Conservation (phyloP, 2,113 vertebrate genomes). For the Onychostoma macrolepis region DNA sequence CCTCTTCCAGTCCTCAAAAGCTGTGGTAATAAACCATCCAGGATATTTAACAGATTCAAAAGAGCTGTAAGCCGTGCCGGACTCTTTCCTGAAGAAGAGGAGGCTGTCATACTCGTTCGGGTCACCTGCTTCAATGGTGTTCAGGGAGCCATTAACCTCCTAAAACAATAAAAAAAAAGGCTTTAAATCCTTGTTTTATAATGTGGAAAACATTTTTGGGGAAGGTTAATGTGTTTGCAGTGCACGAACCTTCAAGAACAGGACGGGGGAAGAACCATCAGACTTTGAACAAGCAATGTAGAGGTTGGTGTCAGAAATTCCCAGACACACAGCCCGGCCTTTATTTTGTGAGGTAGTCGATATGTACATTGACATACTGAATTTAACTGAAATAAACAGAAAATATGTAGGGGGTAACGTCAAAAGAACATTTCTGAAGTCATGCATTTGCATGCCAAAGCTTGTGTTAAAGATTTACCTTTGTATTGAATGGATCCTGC, state of each 20-base stretch:
- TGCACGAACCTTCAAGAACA: conserved; percentile 65
- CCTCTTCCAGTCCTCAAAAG: background rate
- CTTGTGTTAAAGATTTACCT: conserved; percentile 60
- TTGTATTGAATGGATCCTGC: conserved; percentile 27
- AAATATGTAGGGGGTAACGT: background rate
- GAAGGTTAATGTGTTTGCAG: background rate
- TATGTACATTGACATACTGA: conserved; percentile 57
- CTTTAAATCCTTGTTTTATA: background rate
- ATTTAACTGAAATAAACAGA: conserved; percentile 55
- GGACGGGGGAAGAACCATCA: background rate
- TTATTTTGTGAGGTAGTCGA: rapidly evolving
- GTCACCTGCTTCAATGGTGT: background rate
- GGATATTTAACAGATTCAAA: conserved; percentile 67
- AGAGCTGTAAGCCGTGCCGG: background rate
- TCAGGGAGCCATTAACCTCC: conserved; percentile 40
- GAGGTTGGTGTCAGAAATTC: conserved; percentile 48
- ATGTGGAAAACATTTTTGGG: background rate
- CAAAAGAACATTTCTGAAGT: background rate
- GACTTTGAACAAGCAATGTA: conserved; percentile 58
- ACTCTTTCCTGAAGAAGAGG: conserved; percentile 62
- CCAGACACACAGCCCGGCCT: conserved; percentile 56
- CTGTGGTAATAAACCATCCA: conserved; percentile 71
- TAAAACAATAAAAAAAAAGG: conserved; percentile 39
- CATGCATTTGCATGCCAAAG: background rate
- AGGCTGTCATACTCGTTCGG: conserved; percentile 53